These are phyloP conservation scores for Calephelis virginiensis DNA, from an alignment of 1,140 invertebrate species.

Conservation along the genomic window DNA sequence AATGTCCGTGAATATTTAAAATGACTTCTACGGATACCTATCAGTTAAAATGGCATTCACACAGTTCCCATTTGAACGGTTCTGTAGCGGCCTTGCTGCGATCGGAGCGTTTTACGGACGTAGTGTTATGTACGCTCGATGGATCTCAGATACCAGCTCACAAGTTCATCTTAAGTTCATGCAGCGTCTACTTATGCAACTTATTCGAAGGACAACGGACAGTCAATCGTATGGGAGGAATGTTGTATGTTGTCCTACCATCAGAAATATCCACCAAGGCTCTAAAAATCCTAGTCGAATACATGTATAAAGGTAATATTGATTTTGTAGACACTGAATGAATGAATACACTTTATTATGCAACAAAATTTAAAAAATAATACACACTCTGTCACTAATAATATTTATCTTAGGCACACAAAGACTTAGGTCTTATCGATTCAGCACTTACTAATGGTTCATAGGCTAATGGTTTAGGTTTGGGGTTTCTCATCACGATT, in stretches of 20 bases:
- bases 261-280: constrained; percentile 88
- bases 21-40: constrained; percentile 85
- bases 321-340: background rate
- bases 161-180: constrained; percentile 91
- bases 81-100: constrained; percentile 88
- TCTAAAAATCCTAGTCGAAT: constrained; percentile 89
- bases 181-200: constrained; percentile 80
- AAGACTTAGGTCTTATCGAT: background rate
- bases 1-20: constrained; percentile 27
- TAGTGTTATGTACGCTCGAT: constrained; percentile 88
- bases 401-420: too few relatives aligned
- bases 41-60: constrained; percentile 92
- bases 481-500: background rate
- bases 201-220: constrained; percentile 79
- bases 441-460: too few relatives aligned
- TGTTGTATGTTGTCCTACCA: constrained; percentile 87
- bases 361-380: too few relatives aligned
- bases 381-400: too few relatives aligned
- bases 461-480: too few relatives aligned
- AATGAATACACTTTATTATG: background rate
- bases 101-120: constrained; percentile 91
- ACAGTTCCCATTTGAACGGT: constrained; percentile 87
- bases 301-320: constrained; percentile 85
- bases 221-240: constrained; percentile 76
- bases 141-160: constrained; percentile 90